Conservation (phyloP, 2,888 invertebrate species). For the Macrophya annulata region DNA sequence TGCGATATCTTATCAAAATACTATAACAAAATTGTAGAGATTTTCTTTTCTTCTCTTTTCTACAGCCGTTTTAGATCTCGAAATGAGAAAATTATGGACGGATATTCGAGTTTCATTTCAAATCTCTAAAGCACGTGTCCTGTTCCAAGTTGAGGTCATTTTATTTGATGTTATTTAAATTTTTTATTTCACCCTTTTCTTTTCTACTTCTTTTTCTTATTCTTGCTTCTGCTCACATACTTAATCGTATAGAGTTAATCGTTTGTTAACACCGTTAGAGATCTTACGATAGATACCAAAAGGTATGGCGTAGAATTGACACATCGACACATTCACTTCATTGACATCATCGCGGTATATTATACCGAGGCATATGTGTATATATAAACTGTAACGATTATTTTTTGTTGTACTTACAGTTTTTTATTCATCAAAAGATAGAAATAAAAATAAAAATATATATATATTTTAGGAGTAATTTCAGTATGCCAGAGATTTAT, state of each 20-base stretch:
- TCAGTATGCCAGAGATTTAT: too few relatives aligned
- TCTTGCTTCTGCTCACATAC: neutral
- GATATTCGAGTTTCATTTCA: slow-evolving; percentile 38
- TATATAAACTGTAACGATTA: too few relatives aligned
- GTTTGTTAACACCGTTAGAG: slow-evolving; percentile 43
- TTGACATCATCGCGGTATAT: neutral
- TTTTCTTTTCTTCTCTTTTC: too few relatives aligned
- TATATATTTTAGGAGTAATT: too few relatives aligned
- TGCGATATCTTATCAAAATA: too few relatives aligned
- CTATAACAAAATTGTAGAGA: too few relatives aligned
- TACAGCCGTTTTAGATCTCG: too few relatives aligned
- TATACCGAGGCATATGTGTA: neutral
- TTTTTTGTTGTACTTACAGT: too few relatives aligned
- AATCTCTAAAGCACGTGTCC: slow-evolving; percentile 41
- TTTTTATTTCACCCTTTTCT: neutral
- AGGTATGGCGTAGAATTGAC: too few relatives aligned
- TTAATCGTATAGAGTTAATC: neutral
- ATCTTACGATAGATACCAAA: neutral
- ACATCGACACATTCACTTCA: neutral
- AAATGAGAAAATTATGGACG: too few relatives aligned
- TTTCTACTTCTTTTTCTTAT: neutral
- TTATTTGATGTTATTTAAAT: neutral
- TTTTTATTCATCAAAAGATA: too few relatives aligned
- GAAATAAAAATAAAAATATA: too few relatives aligned
- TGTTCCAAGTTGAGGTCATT: slow-evolving; percentile 26